A percentile compares a stretch with the other conserved stretches of the same genome.
Evolutionary conservation across 2,113 vertebrate species (phyloP).

Genomic region (Platysteira castanea): DNA sequence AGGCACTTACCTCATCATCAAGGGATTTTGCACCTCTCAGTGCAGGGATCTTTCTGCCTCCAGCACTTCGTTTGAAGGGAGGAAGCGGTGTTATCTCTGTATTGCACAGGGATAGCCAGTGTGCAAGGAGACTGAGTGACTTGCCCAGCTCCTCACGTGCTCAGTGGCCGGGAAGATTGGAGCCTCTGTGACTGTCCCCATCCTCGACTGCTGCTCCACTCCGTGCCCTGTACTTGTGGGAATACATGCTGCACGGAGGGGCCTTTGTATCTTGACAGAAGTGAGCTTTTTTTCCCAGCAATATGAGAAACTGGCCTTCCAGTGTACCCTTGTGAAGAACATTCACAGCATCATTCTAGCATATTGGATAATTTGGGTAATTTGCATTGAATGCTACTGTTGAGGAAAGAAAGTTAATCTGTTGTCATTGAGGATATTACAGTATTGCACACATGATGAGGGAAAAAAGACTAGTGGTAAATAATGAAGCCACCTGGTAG

Average conservation of each 20-base stretch:
- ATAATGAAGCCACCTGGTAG: slow-evolving; percentile 72
- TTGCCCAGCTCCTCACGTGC: neutral
- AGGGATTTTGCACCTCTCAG: slow-evolving; percentile 21
- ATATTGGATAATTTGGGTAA: slow-evolving; percentile 23
- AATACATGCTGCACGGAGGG: neutral
- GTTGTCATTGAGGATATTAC: neutral
- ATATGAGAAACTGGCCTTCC: neutral
- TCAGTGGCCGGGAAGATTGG: neutral
- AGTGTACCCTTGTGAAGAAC: neutral
- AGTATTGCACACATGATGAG: neutral
- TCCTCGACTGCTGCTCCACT: neutral
- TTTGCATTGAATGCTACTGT: slow-evolving; percentile 20
- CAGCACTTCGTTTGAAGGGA: slow-evolving; percentile 20
- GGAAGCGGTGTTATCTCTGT: neutral
- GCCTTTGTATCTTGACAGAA: neutral
- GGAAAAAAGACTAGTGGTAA: slow-evolving; percentile 50
- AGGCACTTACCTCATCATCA: slow-evolving; percentile 47
- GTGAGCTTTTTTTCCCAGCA: neutral
- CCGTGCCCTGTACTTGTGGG: neutral
- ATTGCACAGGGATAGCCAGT: neutral
- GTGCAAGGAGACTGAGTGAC: neutral
- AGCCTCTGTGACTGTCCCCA: neutral
- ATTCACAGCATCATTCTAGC: neutral
- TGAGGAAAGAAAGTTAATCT: neutral
- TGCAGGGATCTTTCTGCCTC: slow-evolving; percentile 19